Percentiles rank a stretch among this genome's conserved stretches.
phyloP scores from a whole-genome alignment of 2,797 vertebrate genomes.

The Aphelocoma californica region DNA sequence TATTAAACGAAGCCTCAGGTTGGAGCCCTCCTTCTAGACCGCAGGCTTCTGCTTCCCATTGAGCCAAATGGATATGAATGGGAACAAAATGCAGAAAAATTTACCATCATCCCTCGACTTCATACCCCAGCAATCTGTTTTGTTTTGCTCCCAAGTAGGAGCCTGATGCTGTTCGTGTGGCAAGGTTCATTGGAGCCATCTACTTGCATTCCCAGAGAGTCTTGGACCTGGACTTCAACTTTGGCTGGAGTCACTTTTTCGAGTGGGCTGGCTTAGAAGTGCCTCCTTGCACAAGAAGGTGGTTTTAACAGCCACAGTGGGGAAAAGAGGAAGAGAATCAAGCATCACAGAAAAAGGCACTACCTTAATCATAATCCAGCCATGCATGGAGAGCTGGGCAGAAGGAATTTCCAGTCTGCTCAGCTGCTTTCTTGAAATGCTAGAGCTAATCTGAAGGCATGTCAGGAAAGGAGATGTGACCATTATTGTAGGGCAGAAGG shows the following conservation, averaged over 20 bases:
- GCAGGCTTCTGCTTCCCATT: background rate
- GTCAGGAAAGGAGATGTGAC: background rate
- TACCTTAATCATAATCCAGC: background rate
- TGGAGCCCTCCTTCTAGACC: background rate
- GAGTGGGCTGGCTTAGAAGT: background rate
- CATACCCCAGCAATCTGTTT: background rate
- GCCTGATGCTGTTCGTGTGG: background rate
- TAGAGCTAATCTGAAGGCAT: background rate
- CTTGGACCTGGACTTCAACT: background rate
- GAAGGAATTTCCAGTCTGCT: background rate
- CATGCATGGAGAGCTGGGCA: background rate
- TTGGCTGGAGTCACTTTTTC: background rate
- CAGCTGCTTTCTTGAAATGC: background rate
- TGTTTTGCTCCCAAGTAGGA: background rate
- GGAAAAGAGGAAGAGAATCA: background rate
- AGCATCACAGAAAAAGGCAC: background rate
- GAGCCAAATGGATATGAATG: background rate
- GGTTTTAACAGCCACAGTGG: background rate
- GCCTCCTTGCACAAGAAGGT: background rate
- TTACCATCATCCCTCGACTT: background rate
- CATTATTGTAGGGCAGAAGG: background rate
- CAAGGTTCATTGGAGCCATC: background rate
- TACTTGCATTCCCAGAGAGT: background rate
- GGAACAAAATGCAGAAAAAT: background rate
- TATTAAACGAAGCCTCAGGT: background rate